phyloP scores from a whole-genome alignment of 2,113 vertebrate genomes.

The Odontophorus gujanensis region DNA sequence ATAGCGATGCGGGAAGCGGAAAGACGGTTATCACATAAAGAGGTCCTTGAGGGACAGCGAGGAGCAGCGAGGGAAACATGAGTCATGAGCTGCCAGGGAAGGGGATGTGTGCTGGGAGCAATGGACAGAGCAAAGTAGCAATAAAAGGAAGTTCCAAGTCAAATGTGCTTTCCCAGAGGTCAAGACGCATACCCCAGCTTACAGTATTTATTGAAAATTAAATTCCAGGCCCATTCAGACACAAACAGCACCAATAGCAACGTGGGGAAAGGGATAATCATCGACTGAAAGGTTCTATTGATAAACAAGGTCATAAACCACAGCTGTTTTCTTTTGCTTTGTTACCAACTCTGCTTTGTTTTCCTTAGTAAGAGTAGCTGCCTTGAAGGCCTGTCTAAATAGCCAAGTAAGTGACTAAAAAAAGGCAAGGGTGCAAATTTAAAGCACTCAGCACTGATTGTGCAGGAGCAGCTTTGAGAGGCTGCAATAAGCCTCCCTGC shows the following conservation, averaged over 20 bases:
- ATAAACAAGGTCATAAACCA: neutral
- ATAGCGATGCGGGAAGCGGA: constrained; percentile 35
- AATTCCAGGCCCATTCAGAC: constrained; percentile 7
- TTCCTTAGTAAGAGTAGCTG: neutral
- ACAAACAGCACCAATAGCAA: neutral
- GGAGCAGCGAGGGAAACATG: constrained; percentile 38
- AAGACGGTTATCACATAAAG: constrained; percentile 34
- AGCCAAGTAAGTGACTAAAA: neutral
- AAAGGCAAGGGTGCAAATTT: accelerated
- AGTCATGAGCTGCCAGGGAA: constrained; percentile 64
- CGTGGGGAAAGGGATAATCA: neutral
- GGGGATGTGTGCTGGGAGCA: constrained; percentile 51
- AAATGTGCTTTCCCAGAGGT: constrained; percentile 15
- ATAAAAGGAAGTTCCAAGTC: constrained; percentile 65
- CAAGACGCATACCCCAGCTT: accelerated
- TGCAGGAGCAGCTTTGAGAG: neutral
- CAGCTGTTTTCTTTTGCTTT: neutral
- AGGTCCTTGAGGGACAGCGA: constrained; percentile 12
- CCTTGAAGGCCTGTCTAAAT: neutral
- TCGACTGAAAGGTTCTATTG: neutral
- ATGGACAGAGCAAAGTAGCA: constrained; percentile 63
- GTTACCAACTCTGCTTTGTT: neutral
- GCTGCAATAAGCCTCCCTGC: neutral
- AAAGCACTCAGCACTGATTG: neutral
- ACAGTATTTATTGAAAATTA: neutral